These are phyloP conservation scores for Plutella xylostella DNA, from an alignment of 2,888 invertebrate genomes.

Conservation along the genomic window DNA sequence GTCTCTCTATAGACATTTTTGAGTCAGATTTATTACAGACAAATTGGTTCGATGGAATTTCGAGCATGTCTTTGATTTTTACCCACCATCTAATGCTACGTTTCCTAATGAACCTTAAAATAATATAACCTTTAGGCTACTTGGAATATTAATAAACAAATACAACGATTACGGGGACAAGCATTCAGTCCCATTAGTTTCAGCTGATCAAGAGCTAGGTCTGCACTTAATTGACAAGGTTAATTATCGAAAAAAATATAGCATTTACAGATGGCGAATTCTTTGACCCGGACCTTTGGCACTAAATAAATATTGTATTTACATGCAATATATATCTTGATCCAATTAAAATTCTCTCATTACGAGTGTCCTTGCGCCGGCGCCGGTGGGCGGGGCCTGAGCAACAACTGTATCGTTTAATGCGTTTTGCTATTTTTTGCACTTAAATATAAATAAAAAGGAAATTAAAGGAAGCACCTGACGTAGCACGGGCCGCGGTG, in stretches of 20 bases:
- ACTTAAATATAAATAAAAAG: slow-evolving; percentile 5
- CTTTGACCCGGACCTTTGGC: no score
- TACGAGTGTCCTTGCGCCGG: slow-evolving; percentile 1
- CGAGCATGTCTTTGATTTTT: not conserved
- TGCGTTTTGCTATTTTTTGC: slow-evolving; percentile 6
- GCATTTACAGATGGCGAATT: no score
- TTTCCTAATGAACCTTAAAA: no score
- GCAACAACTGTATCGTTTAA: slow-evolving; percentile 5
- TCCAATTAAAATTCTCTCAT: slow-evolving; percentile 7
- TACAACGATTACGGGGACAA: no score
- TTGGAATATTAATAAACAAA: no score
- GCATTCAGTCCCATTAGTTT: no score
- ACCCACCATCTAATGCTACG: no score
- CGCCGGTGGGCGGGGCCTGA: not conserved
- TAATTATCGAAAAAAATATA: no score
- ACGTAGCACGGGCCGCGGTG: slow-evolving; percentile 4
- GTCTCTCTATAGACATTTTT: not conserved
- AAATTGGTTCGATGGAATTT: slow-evolving; percentile 1
- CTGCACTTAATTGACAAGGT: no score
- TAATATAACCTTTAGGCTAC: no score
- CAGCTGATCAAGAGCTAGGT: no score
- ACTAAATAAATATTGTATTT: slow-evolving; percentile 5
- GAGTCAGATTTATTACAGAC: not conserved
- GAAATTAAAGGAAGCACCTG: slow-evolving; percentile 7
- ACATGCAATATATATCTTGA: slow-evolving; percentile 5